phyloP scores from a whole-genome alignment of 2,888 invertebrate genomes.

The Lissocephala sabroskyi region DNA sequence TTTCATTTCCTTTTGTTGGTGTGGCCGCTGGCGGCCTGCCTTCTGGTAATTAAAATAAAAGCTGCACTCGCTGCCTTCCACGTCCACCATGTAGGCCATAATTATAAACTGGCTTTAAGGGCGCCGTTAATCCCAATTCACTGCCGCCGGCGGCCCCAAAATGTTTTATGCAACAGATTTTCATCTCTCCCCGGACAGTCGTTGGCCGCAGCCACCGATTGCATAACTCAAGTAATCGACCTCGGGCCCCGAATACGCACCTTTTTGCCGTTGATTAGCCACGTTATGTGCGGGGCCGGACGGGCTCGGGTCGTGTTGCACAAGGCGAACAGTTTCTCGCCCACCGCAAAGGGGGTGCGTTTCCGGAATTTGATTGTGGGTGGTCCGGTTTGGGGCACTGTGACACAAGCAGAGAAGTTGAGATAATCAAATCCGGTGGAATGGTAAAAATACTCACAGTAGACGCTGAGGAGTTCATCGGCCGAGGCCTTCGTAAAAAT shows the following conservation, averaged over 20 bases:
- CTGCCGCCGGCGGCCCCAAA: too few species aligned
- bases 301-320: constrained; percentile 80
- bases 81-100: constrained; percentile 54
- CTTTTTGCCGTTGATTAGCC: constrained; percentile 82
- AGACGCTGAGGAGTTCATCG: constrained; percentile 83
- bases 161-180: too few species aligned
- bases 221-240: too few species aligned
- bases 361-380: constrained; percentile 80
- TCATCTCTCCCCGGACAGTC: too few species aligned
- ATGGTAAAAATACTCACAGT: constrained; percentile 77
- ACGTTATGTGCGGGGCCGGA: constrained; percentile 81
- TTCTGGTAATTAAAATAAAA: constrained; percentile 54
- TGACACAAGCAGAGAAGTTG: too few species aligned
- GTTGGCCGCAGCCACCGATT: too few species aligned
- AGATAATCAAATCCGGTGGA: background rate
- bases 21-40: constrained; percentile 14
- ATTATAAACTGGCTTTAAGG: constrained; percentile 63
- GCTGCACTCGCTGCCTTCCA: constrained; percentile 26
- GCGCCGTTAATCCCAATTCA: constrained; percentile 28
- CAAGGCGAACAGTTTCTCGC: constrained; percentile 79
- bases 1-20: constrained; percentile 42
- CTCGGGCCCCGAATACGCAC: constrained; percentile 72
- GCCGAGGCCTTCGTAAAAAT: constrained; percentile 87
- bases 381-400: constrained; percentile 77
- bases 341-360: constrained; percentile 74